A percentile compares a stretch with the other conserved stretches of the same genome.
These are phyloP conservation scores for Saturnia japonica DNA, from an alignment of 2,888 invertebrate genomes.

Conservation along the genomic window DNA sequence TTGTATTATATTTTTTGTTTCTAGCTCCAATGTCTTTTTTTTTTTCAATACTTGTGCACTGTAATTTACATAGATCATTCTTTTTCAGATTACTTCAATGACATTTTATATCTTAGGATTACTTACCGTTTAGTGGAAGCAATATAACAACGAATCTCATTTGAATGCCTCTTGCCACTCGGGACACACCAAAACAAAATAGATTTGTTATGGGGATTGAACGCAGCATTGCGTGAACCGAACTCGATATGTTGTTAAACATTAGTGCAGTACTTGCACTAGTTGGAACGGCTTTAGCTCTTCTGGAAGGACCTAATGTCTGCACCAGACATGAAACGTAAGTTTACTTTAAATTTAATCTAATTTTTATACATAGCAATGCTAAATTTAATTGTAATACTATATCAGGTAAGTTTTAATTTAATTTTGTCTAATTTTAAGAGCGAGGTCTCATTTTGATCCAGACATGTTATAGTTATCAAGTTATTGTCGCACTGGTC, in stretches of 20 bases:
- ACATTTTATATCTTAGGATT: no score
- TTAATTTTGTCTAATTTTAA: neutral
- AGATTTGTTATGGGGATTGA: conserved; percentile 69
- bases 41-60: neutral
- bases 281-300: conserved; percentile 45
- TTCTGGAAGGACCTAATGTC: conserved; percentile 88
- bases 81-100: conserved; percentile 9
- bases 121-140: neutral
- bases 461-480: neutral
- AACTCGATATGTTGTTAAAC: conserved; percentile 62
- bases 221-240: conserved; percentile 48
- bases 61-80: neutral
- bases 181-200: conserved; percentile 48
- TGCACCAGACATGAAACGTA: conserved; percentile 85
- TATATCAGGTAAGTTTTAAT: neutral
- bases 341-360: conserved; percentile 31
- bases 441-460: neutral
- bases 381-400: neutral
- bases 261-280: conserved; percentile 51
- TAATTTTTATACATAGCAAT: neutral
- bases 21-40: neutral
- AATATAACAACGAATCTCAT: conserved; percentile 30
- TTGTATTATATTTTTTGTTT: neutral
- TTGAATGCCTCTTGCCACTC: conserved; percentile 55
- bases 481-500: neutral